Evolutionary conservation across 2,888 invertebrate species (phyloP), one percentile per base, ranked within the genome.

Genomic region (Chironomus tentans): DNA sequence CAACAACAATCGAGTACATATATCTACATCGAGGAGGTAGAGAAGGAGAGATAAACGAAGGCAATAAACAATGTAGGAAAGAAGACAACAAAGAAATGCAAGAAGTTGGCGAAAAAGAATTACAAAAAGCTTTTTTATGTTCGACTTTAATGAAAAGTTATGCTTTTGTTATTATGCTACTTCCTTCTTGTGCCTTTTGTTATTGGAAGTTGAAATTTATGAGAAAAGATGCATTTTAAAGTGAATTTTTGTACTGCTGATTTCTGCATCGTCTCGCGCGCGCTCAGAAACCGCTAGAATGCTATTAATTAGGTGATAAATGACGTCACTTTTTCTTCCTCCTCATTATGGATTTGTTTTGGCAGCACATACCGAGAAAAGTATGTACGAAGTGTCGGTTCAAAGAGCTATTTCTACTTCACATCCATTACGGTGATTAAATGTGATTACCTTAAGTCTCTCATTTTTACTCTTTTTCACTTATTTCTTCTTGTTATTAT

Each of bases 51-150:
- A 71, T 71, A 71, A 21, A 22, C 71, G 61, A 18, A 56, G 24
- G 38, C 62, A 65, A 65, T 73, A 73, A 62, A 62, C 62, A 73
- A 73, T 73, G 74, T 65, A 68, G 46, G 48, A 18, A 74, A 15
- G 73, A 62, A 73, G 65, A 71, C 13, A 71, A 56, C 56, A 71
- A 61, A 70, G 70, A 71, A 56, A 56, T 56, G 56, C 70, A 71
- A 71, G 72, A 65, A 65, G 65, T 62, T 62, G 72, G 50, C 24
- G 50, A 50, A 71, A 71, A 71, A 71, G 5, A 38, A 15, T 28
- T 24, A 74, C 48, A 74, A 74, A 74, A 74, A 74, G 74, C 74
- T 74, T 74, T 74, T 74, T 74, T 74, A 74, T 74, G 74, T 74
- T 74, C 74, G 47, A 74, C 68, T 74, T 68, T 72, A 72, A 72